These are phyloP conservation scores for Ptychodera flava DNA, from an alignment of 35 echinoderm and acorn worm species.

Conservation along the genomic window DNA sequence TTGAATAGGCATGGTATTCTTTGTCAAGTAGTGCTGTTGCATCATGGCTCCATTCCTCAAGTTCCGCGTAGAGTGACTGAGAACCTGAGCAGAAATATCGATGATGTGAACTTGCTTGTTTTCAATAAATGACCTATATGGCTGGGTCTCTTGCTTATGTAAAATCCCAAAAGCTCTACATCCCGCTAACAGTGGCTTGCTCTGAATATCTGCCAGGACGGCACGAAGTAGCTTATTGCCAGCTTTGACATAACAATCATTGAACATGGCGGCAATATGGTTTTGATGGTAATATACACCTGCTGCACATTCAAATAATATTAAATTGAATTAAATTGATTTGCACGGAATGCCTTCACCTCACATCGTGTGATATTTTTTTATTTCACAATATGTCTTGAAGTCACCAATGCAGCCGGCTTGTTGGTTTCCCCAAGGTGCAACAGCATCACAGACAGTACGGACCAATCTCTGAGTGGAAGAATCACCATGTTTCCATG, in stretches of 20 bases:
- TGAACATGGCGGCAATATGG: constrained; percentile 9
- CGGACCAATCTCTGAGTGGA: constrained; percentile 14
- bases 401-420: constrained; percentile 15
- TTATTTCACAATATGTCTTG: not conserved
- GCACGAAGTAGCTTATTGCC: constrained; percentile 24
- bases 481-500: constrained; percentile 24
- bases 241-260: constrained; percentile 1
- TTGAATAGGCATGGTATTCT: not conserved
- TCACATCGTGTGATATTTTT: not conserved
- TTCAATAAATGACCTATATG: constrained; percentile 11
- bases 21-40: constrained; percentile 4
- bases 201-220: constrained; percentile 8
- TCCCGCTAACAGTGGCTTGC: constrained; percentile 18
- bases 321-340: constrained; percentile 23
- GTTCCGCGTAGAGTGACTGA: not conserved
- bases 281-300: constrained; percentile 14
- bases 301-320: constrained; percentile 15
- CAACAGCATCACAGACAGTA: constrained; percentile 18
- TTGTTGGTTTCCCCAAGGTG: constrained; percentile 28
- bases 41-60: not conserved
- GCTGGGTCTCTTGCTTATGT: constrained; percentile 30
- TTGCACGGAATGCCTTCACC: constrained; percentile 12
- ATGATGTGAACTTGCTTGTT: constrained; percentile 23
- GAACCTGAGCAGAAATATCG: not conserved
- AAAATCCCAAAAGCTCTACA: constrained; percentile 21